Percentiles rank a stretch among this genome's conserved stretches.
These are phyloP conservation scores for Zaprionus davidi DNA, from an alignment of 1,140 invertebrate genomes.

Conservation along the genomic window DNA sequence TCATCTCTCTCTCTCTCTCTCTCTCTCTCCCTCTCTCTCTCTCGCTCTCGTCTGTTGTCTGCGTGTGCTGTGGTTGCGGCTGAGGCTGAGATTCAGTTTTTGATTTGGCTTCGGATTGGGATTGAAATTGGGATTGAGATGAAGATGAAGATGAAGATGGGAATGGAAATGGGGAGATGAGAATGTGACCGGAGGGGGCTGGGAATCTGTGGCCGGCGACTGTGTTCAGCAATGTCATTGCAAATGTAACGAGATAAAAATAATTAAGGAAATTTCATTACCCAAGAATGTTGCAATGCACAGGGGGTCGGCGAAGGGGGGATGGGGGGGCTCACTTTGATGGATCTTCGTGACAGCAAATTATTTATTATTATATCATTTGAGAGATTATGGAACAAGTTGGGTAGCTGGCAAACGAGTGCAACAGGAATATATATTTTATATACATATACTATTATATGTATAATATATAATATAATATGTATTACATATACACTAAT, in stretches of 20 bases:
- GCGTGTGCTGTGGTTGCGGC: constrained; percentile 38
- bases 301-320: not conserved
- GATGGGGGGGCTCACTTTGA: not conserved
- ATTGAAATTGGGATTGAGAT: constrained; percentile 30
- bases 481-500: too few species aligned
- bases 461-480: too few species aligned
- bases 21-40: constrained; percentile 1
- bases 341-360: constrained; percentile 6
- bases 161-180: constrained; percentile 2
- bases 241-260: constrained; percentile 59
- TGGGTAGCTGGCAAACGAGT: not conserved
- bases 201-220: constrained; percentile 14
- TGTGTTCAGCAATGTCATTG: constrained; percentile 63
- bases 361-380: constrained; percentile 3
- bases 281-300: not conserved
- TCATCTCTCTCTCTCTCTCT: constrained; percentile 51
- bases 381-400: not conserved
- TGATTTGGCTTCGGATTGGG: constrained; percentile 10
- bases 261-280: constrained; percentile 48
- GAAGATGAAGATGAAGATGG: constrained; percentile 16
- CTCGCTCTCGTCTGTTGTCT: constrained; percentile 19
- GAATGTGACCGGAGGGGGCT: not conserved
- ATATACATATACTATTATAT: too few species aligned
- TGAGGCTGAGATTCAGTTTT: constrained; percentile 9
- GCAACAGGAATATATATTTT: too few species aligned